Evolutionary conservation across 2,797 vertebrate species (phyloP).

Genomic region (Poecilia gillii): DNA sequence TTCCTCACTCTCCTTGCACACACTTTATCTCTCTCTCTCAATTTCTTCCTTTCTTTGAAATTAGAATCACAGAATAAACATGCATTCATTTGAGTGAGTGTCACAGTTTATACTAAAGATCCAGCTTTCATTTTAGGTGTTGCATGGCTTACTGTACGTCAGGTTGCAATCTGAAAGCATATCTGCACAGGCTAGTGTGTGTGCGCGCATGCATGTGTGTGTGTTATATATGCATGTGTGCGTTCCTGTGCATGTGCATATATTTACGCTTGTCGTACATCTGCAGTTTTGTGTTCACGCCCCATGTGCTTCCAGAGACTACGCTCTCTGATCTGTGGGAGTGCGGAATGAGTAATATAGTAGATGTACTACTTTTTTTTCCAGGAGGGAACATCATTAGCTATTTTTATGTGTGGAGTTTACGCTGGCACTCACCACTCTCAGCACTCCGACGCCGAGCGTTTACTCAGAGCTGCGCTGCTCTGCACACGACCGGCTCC

Average conservation of each 20-base stretch:
- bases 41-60: constrained; percentile 60
- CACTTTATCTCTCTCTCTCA: constrained; percentile 25
- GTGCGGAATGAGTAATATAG: constrained; percentile 71
- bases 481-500: constrained; percentile 25
- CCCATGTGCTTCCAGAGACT: constrained; percentile 38
- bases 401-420: constrained; percentile 70
- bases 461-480: constrained; percentile 33
- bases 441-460: constrained; percentile 38
- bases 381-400: constrained; percentile 64
- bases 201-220: background rate
- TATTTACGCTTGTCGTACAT: constrained; percentile 5
- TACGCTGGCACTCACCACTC: constrained; percentile 52
- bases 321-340: constrained; percentile 66
- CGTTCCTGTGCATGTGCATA: background rate
- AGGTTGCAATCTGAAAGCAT: constrained; percentile 32
- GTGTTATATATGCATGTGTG: constrained; percentile 18
- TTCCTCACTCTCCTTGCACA: background rate
- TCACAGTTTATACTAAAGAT: constrained; percentile 69
- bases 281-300: background rate
- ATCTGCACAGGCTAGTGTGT: constrained; percentile 39
- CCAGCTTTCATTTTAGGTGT: constrained; percentile 62
- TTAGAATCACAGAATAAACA: constrained; percentile 68
- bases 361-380: constrained; percentile 64
- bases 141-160: constrained; percentile 40
- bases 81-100: constrained; percentile 59